Evolutionary conservation across 2,888 invertebrate species (phyloP).

Genomic region (Meteorus colon): DNA sequence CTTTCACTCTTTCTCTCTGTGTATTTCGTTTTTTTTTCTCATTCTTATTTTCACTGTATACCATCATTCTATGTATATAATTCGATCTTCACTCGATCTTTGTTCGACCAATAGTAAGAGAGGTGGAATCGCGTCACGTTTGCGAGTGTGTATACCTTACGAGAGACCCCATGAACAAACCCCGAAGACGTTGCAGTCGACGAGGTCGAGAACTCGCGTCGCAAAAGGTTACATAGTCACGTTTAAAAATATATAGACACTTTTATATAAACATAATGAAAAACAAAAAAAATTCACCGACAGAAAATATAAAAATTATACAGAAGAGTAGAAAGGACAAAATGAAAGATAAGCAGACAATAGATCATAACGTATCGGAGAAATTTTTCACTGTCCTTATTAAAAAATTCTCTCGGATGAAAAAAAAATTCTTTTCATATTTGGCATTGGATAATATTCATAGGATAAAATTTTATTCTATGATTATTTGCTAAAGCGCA

Average conservation of each 20-base stretch:
- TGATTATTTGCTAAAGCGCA: too few species aligned
- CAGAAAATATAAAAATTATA: not conserved
- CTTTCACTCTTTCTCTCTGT: too few species aligned
- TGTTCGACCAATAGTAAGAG: conserved; percentile 30
- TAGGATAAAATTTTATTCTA: too few species aligned
- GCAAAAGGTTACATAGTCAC: conserved; percentile 42
- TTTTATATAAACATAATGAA: conserved; percentile 9
- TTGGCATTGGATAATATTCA: too few species aligned
- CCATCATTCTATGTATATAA: conserved; percentile 21
- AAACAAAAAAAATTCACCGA: not conserved
- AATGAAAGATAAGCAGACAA: not conserved
- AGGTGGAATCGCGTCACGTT: conserved; percentile 43
- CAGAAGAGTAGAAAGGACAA: not conserved
- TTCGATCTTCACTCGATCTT: conserved; percentile 41
- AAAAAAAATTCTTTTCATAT: too few species aligned
- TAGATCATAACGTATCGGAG: not conserved
- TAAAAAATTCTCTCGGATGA: too few species aligned
- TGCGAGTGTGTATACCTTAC: conserved; percentile 34
- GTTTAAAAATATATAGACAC: conserved; percentile 34
- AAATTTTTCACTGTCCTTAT: too few species aligned
- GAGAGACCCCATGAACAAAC: conserved; percentile 37
- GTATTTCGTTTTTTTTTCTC: not conserved
- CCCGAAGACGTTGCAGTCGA: conserved; percentile 25
- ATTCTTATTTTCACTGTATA: not conserved
- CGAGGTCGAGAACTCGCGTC: conserved; percentile 39